phyloP scores from a whole-genome alignment of 2,113 vertebrate genomes.

The Lepisosteus oculatus region DNA sequence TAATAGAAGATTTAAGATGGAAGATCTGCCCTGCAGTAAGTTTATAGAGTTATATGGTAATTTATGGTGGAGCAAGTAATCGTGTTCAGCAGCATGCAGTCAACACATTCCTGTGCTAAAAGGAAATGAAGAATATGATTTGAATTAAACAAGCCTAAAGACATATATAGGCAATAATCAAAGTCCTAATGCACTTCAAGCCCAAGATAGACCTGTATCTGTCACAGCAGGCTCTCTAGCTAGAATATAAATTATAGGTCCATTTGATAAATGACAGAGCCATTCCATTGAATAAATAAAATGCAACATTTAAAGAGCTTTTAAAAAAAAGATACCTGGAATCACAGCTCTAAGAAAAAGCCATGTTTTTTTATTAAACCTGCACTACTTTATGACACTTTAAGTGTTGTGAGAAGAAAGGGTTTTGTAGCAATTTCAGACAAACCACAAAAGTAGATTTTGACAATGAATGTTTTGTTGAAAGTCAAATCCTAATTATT shows the following conservation, averaged over 20 bases:
- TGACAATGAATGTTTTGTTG: too few relatives aligned
- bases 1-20: conserved; percentile 3
- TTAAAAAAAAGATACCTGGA: not conserved
- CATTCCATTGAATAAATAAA: not conserved
- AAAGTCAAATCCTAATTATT: too few relatives aligned
- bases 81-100: not conserved
- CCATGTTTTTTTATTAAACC: too few relatives aligned
- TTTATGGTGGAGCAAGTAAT: conserved; percentile 12
- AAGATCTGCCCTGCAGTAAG: conserved; percentile 8
- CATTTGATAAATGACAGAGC: not conserved
- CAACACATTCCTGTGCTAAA: not conserved
- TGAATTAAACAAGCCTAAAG: conserved; percentile 12
- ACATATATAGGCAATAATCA: conserved; percentile 1
- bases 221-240: not conserved
- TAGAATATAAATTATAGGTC: not conserved
- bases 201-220: not conserved
- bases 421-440: too few relatives aligned
- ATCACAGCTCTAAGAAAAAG: not conserved
- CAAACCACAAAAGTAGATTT: too few relatives aligned
- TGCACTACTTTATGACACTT: too few relatives aligned
- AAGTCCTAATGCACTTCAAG: conserved; percentile 7
- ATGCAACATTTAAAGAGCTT: not conserved
- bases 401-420: too few relatives aligned
- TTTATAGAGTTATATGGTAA: conserved; percentile 1
- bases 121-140: conserved; percentile 4